Base-by-base conservation (phyloP, 1,140 invertebrate species). In the Bactericera cockerelli region DNA sequence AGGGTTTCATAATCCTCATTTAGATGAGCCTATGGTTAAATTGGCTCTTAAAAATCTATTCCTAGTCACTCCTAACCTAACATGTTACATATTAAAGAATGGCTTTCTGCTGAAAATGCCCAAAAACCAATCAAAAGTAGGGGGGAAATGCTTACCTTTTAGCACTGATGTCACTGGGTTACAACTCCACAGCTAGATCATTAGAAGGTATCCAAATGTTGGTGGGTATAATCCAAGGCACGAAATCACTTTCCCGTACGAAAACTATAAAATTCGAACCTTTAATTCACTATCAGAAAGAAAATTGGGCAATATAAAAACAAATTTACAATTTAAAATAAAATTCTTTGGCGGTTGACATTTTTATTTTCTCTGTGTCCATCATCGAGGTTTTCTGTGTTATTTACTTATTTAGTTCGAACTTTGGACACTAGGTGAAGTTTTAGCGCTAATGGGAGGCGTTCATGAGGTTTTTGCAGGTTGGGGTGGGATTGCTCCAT, bases 301-400 rank as follows among this genome's bases (percentile, higher is more conserved):
- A 4, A 49, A 49, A 49, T 49, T 49, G 8, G 19, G 19, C 42
- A 49, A 8, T 6, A 49, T 19, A 6, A 49, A 19, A 19, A 49
- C 42, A 49, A 49, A 19, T 49, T 49, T 49, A 8, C 22, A 10
- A 49, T 49, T 49, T 6, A 49, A 49, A 49, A 16, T 49, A 49
- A 49, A 49, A 10, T 49, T n/a, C 42, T 49, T 49, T 49, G 42
- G 42, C 42, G 42, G 42, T 49, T 49, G 42, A 49, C 42, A 49
- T 49, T 49, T 49, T 49, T 49, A 49, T 49, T 49, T 49, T 49
- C 42, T 49, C 42, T 49, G 42, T 49, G 42, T 49, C 22, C n/a
- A 31, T 31, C 4, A 6, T 31, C 28, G 28, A 31, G 28, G 28
- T 31, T 31, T 31, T 31, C 28, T 31, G 28, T 31, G n/a, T 19